Conservation (phyloP, 1,140 invertebrate species). For the Drosophila subpulchrella region DNA sequence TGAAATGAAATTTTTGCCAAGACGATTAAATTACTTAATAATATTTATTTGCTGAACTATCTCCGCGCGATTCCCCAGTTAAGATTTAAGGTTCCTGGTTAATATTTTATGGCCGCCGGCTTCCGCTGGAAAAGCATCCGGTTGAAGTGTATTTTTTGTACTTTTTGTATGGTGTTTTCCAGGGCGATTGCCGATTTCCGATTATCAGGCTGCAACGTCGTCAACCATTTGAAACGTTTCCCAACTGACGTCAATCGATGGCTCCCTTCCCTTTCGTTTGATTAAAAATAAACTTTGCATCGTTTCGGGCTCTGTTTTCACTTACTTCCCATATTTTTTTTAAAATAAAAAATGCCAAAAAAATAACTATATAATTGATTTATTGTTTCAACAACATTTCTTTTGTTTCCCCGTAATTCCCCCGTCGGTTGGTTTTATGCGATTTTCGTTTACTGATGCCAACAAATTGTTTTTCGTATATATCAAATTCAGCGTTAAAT, state of each 20-base stretch:
- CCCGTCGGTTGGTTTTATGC: conserved; percentile 17
- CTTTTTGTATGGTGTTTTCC: conserved; percentile 3
- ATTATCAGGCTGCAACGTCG: conserved; percentile 1
- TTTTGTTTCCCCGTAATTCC: conserved; percentile 10
- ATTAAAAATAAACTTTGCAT: conserved; percentile 42
- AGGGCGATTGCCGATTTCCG: conserved; percentile 20
- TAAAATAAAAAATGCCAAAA: conserved; percentile 5
- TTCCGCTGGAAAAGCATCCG: conserved; percentile 23
- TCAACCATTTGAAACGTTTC: conserved; percentile 17
- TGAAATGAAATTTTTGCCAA: background rate
- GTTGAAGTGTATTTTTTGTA: background rate
- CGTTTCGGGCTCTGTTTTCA: conserved; percentile 1
- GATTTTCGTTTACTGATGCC: conserved; percentile 17
- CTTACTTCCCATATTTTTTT: conserved; percentile 11
- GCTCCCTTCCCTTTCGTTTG: background rate
- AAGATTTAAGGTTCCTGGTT: conserved; percentile 8
- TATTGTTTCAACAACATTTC: conserved; percentile 42
- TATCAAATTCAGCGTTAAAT: conserved; percentile 35
- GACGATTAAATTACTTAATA: background rate
- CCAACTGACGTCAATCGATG: conserved; percentile 28
- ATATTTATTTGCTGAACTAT: background rate
- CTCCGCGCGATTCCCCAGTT: background rate
- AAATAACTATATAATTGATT: conserved; percentile 51
- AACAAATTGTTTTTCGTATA: conserved; percentile 33
- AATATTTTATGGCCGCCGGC: conserved; percentile 31